Conservation (phyloP, 2,888 invertebrate species). For the Rotaria sp. region DNA sequence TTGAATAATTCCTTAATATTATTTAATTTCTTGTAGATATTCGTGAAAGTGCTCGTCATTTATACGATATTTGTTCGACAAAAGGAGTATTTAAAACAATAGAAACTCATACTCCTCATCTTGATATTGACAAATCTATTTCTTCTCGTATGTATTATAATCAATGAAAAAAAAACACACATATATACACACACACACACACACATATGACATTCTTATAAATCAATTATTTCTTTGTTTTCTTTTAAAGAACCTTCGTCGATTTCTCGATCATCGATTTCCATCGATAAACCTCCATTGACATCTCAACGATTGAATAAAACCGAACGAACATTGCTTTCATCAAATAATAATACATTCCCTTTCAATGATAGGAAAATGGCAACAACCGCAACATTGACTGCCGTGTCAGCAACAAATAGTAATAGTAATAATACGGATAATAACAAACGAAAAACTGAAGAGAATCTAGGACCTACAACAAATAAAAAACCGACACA, state of each 20-base stretch:
- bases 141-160: not conserved
- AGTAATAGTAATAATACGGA: not conserved
- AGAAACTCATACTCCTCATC: not conserved
- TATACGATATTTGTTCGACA: not conserved
- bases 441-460: not conserved
- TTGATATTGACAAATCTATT: not conserved
- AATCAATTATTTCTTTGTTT: too few species aligned
- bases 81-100: not conserved
- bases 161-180: too few species aligned
- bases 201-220: too few species aligned
- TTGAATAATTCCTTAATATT: not conserved
- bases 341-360: not conserved
- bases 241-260: not conserved
- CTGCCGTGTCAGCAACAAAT: not conserved
- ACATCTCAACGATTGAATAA: not conserved
- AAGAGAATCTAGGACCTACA: not conserved
- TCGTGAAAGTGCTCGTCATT: slow-evolving; percentile 15
- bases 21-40: slow-evolving; percentile 12
- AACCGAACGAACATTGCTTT: slow-evolving; percentile 8
- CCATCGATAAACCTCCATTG: not conserved
- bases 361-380: not conserved
- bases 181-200: too few species aligned
- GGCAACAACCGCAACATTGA: slow-evolving; percentile 14
- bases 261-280: not conserved
- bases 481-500: not conserved